Evolutionary conservation across 2,113 vertebrate species (phyloP), one percentile per base, ranked within the genome.

Genomic region (Pagrus major): DNA sequence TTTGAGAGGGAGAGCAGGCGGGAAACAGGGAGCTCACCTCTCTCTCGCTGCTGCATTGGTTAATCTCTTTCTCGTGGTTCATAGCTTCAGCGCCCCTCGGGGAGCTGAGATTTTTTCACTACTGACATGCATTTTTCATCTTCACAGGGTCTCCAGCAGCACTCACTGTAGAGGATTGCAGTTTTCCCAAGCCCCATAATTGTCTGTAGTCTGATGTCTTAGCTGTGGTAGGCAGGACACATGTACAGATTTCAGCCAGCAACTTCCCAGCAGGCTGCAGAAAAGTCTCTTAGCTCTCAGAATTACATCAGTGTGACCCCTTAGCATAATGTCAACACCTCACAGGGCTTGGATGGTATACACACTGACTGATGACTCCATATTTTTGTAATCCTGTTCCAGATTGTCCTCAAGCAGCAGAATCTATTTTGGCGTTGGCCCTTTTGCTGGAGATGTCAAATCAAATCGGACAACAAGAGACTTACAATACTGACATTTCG

Each of bases 61-160:
- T 87, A 81, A 91, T 91, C 64, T 88, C 74, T 77, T 84, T 77
- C 69, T 76, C 80, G 39, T 84, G 85, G 77, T 90, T 94, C 89
- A 91, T 84, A 89, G 76, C 83, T 78, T 76, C 66, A 83, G 47
- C 54, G 59, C 37, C 84, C 87, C 83, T 89, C 63, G 5, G 51
- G 25, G 80, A 90, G 55, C 78, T 70, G 61, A 55, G 65, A 56
- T 89, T n/a, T 95, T 92, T 90, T 93, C 91, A 92, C 63, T 59
- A 80, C 68, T 91, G 87, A 92, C 91, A 88, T 92, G 71, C 88
- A 92, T 90, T 93, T 93, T 91, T 93, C 67, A 81, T 92, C 86
- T 90, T 88, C 63, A 80, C 87, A 80, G 84, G 88, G 83, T 85
- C 0, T 3, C 15, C 68, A 88, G 76, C 75, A 89, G 68, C 68